These are phyloP conservation scores for Coleophora flavipennella DNA, from an alignment of 2,888 invertebrate genomes.

Conservation along the genomic window DNA sequence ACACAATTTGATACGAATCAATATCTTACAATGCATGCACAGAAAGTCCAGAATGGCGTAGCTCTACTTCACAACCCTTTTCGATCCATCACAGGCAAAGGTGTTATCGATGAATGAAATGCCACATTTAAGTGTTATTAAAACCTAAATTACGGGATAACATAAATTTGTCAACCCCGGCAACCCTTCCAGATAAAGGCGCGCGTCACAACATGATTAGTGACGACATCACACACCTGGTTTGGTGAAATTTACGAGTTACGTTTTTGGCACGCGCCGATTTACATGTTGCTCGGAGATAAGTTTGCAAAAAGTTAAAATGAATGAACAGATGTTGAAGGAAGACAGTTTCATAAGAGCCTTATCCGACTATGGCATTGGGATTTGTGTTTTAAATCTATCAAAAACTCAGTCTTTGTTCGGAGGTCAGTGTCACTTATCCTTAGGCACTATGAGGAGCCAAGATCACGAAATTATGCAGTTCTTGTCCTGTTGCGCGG, in stretches of 20 bases:
- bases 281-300: not conserved
- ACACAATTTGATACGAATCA: no score
- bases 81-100: constrained; percentile 31
- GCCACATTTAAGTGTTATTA: constrained; percentile 45
- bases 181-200: constrained; percentile 32
- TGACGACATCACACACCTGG: constrained; percentile 32
- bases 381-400: constrained; percentile 43
- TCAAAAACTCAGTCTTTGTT: constrained; percentile 66
- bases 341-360: constrained; percentile 30
- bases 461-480: constrained; percentile 88
- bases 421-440: constrained; percentile 61
- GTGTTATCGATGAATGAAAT: constrained; percentile 35
- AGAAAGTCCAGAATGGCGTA: constrained; percentile 16
- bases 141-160: constrained; percentile 33
- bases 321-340: constrained; percentile 9
- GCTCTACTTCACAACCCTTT: constrained; percentile 26
- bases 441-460: constrained; percentile 32
- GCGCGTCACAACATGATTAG: constrained; percentile 42
- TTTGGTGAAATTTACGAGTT: constrained; percentile 21
- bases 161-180: constrained; percentile 37
- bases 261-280: constrained; percentile 18
- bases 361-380: constrained; percentile 58
- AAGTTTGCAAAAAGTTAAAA: not conserved
- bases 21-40: no score
- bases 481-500: constrained; percentile 83